Conservation (phyloP, 2,113 vertebrate species). For the Pachycephala philippinensis region DNA sequence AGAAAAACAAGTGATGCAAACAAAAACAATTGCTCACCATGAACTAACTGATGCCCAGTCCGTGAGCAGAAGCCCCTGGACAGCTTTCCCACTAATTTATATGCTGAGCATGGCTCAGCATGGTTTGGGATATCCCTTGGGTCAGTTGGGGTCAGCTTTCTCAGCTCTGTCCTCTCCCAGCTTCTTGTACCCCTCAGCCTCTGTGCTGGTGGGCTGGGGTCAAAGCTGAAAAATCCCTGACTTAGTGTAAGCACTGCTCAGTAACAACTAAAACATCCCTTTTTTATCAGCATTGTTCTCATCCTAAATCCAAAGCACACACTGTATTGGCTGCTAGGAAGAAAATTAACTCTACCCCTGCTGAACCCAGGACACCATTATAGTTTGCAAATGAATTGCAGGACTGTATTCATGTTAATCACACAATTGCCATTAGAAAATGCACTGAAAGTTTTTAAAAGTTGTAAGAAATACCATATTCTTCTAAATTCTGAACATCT, state of each 20-base stretch:
- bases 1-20: neutral
- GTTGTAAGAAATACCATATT: neutral
- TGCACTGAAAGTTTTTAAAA: neutral
- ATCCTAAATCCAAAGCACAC: neutral
- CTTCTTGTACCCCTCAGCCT: neutral
- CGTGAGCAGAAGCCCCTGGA: neutral
- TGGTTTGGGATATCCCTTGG: neutral
- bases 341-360: neutral
- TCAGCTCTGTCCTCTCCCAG: neutral
- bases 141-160: neutral
- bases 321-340: neutral
- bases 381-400: neutral
- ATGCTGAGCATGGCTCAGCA: neutral
- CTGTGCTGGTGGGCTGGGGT: accelerated
- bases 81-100: neutral
- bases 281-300: neutral
- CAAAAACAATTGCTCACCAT: neutral
- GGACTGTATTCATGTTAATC: neutral
- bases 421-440: neutral
- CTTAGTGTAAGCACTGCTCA: neutral
- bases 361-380: neutral
- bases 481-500: neutral
- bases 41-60: neutral
- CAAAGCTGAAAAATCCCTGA: neutral
- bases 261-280: neutral